Percentiles rank a stretch among this genome's conserved stretches.
Conservation (phyloP, 2,113 vertebrate genomes). For the Egretta garzetta region DNA sequence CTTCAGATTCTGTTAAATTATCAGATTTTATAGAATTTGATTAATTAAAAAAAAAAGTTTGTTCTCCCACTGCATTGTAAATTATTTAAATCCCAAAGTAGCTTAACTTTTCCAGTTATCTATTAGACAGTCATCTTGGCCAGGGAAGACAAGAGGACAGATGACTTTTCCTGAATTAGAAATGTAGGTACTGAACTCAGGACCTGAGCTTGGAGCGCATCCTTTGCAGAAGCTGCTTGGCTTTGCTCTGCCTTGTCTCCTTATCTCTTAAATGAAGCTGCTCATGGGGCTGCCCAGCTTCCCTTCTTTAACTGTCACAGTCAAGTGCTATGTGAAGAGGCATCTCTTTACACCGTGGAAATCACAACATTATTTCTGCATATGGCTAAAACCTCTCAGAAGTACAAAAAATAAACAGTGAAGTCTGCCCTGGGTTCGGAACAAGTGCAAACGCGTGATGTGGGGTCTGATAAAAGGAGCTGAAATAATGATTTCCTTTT, state of each 20-base stretch:
- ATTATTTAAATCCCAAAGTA: slow-evolving; percentile 29
- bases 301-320: not conserved
- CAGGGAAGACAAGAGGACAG: not conserved
- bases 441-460: not conserved
- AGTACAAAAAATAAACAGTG: not conserved
- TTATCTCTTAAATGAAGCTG: not conserved
- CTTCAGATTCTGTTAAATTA: slow-evolving; percentile 9
- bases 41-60: slow-evolving; percentile 25
- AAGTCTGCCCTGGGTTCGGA: not conserved
- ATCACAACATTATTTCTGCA: not conserved
- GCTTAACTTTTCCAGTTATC: not conserved
- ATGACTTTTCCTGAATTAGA: slow-evolving; percentile 15
- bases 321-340: not conserved
- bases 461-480: not conserved
- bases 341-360: not conserved
- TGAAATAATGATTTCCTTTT: not conserved
- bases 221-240: not conserved
- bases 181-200: not conserved
- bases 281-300: not conserved
- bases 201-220: not conserved
- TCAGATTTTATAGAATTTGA: not conserved
- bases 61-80: not conserved
- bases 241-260: not conserved
- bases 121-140: not conserved
- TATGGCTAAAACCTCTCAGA: not conserved